Base-by-base conservation (phyloP, 1,140 invertebrate genomes). In the Idris sp. region DNA sequence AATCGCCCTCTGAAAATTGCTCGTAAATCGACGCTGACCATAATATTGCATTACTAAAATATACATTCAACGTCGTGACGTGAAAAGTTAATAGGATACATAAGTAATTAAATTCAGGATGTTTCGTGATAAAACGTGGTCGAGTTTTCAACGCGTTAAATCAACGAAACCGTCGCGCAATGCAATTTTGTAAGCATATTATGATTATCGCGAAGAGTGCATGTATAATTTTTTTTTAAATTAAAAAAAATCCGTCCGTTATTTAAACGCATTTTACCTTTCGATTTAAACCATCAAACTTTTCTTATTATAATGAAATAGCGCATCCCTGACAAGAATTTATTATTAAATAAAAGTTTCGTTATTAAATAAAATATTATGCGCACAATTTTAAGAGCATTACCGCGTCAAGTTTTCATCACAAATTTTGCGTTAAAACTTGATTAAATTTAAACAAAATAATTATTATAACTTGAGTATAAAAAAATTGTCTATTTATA, bases 1-100 rank as follows among this genome's bases (percentile, higher is more conserved):
- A 72, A 79, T 79, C 71, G 65, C 62, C 49, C 40, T 51, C 51
- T 59, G 68, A 72, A 80, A 80, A 78, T 80, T 79, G 75, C 75
- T 77, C 74, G 65, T 69, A 59, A 77, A 76, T 68, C 65, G 65
- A 53, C 41, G 46, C 40, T 69, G 64, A 69, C 72, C 64, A 68
- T 68, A 64, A 75, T 69, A 75, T 69, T 75, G 48, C 62, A 62
- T 74, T 67, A 67, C 54, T 61, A 56, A 67, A 67, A 74, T 67
- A 49, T 67, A 59, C 58, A 59, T 40, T 26, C 49, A 19, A 18
- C 30, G 26, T 40, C 64, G 58, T 41, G 54, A 62, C 41, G 48
- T 15, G 49, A 43, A 75, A 64, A 62, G 36, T 68, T 64, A 54
- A 74, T 56, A 49, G 30, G 56, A 67, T 68, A 62, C 56, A 56